Evolutionary conservation across 2,797 vertebrate genomes (phyloP), one percentile per base, ranked within the genome.

Genomic region (Sebastes jordani): DNA sequence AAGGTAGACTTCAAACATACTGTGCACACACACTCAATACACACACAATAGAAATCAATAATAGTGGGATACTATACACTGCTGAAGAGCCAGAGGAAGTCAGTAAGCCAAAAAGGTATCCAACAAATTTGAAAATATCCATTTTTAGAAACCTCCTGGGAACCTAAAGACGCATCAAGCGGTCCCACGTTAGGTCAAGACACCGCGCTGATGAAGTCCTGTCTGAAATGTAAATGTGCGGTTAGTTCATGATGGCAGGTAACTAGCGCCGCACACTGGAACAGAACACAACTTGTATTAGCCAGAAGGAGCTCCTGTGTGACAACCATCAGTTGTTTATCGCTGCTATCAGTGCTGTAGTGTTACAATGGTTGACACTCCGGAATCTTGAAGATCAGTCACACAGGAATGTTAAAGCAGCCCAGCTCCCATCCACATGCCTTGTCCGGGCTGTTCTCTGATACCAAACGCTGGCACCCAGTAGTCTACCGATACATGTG

Each of bases 391-490:
- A 62, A 55, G 65, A 77, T 67, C 52, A 83, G 74, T 85, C 80
- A 71, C 82, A 76, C 71, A 62, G 85, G 85, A 83, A 81, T 81
- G 69, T 67, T 70, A 75, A 54, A 81, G 69, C 34, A 14, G 34
- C 81, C 65, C 73, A 69, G 13, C 76, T 69, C 68, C 80, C 75
- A 59, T 65, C 59, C 23, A 70, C 63, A 32, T 59, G 62, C 52
- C 58, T 18, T 16, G 55, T 20, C 30, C 1, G 27, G 27, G 52
- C 71, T 70, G 79, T 65, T 71, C 55, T 25, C 62, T 80, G 72
- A 87, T 76, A 82, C 67, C 34, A 66, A 64, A 29, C 10, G 7
- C 38, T 67, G 52, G 25, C 32, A 52, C 49, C 56, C 25, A 59
- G 14, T 18, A 25, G 23, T 25, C 55, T 25, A 58, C 55, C 14